phyloP scores from a whole-genome alignment of 2,888 invertebrate genomes.

The Heliconius aoede region DNA sequence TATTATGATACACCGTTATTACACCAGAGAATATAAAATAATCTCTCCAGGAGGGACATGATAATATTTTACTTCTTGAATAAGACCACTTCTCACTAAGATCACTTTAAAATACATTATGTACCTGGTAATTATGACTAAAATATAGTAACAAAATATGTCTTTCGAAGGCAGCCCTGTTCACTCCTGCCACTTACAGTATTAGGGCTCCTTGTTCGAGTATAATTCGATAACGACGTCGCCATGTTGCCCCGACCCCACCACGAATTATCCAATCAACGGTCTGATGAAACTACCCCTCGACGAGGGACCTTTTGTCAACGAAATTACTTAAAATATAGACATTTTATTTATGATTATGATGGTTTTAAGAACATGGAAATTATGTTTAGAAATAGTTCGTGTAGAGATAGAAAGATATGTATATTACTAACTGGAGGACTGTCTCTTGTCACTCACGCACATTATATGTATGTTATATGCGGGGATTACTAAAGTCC shows the following conservation, averaged over 20 bases:
- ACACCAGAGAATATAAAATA: too few relatives aligned
- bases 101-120: neutral
- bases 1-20: too few relatives aligned
- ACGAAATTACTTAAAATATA: slow-evolving; percentile 25
- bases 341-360: slow-evolving; percentile 12
- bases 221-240: slow-evolving; percentile 65
- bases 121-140: neutral
- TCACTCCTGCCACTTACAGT: slow-evolving; percentile 54
- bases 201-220: slow-evolving; percentile 70
- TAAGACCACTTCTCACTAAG: too few relatives aligned
- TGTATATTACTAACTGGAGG: too few relatives aligned
- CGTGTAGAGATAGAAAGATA: neutral
- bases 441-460: too few relatives aligned
- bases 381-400: neutral
- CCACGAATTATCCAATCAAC: slow-evolving; percentile 53
- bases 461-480: too few relatives aligned
- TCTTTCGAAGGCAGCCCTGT: slow-evolving; percentile 51
- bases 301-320: slow-evolving; percentile 28
- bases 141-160: neutral
- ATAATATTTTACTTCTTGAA: neutral
- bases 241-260: slow-evolving; percentile 58
- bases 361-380: neutral
- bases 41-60: too few relatives aligned
- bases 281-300: slow-evolving; percentile 34
- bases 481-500: too few relatives aligned